Percentiles rank a stretch among this genome's conserved stretches.
Conservation (phyloP, 2,113 vertebrate genomes). For the Lichenostomus cassidix region DNA sequence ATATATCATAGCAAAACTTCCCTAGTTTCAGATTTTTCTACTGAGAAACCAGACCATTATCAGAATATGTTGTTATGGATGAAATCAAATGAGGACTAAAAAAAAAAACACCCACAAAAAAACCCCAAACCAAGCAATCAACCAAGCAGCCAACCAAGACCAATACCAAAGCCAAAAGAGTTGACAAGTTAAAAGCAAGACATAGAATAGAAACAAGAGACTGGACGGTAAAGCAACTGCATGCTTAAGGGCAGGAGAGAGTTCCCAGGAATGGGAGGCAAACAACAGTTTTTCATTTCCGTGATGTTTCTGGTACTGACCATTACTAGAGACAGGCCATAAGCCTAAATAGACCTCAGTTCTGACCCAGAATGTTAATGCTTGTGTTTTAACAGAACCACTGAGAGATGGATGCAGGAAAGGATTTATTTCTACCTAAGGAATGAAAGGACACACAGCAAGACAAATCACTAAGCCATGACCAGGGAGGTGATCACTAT, state of each 20-base stretch:
- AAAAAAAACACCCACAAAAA: neutral
- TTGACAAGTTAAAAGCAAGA: neutral
- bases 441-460: neutral
- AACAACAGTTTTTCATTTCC: neutral
- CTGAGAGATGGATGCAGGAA: neutral
- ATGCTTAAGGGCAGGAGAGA: neutral
- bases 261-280: neutral
- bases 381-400: neutral
- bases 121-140: neutral
- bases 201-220: neutral
- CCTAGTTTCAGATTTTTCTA: neutral
- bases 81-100: neutral
- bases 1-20: neutral
- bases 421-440: neutral
- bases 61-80: neutral
- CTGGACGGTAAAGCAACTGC: neutral
- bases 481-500: neutral
- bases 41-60: neutral
- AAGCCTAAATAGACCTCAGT: neutral
- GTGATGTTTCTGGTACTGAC: neutral
- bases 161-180: neutral
- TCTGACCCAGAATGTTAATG: neutral
- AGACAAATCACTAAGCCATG: neutral
- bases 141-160: neutral
- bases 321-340: neutral